Percentiles rank a stretch among this genome's conserved stretches.
Evolutionary conservation across 2,113 vertebrate genomes (phyloP).

Genomic region (Probosciger aterrimus): DNA sequence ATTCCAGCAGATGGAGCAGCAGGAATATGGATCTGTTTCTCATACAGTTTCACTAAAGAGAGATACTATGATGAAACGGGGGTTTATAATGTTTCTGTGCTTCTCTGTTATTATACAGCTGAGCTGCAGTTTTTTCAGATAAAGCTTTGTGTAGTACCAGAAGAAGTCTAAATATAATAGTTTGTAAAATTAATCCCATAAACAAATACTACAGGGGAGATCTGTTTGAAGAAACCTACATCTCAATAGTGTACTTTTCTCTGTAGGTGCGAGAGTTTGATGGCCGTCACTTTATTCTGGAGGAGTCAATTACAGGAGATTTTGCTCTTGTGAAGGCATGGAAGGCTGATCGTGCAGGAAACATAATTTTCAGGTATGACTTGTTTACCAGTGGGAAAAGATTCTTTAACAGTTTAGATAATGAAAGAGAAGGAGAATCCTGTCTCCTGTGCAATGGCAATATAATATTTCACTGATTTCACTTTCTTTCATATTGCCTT

Average conservation of each 20-base stretch:
- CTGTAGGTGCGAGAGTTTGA: slow-evolving; percentile 89
- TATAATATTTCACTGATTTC: neutral
- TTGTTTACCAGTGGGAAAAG: neutral
- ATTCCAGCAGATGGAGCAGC: neutral
- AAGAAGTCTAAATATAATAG: neutral
- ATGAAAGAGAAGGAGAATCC: neutral
- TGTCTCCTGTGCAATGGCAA: neutral
- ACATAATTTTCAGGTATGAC: slow-evolving; percentile 91
- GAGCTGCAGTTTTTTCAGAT: neutral
- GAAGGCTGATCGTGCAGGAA: slow-evolving; percentile 94
- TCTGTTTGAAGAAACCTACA: neutral
- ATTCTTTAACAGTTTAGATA: neutral
- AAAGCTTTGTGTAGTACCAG: neutral
- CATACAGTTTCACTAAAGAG: neutral
- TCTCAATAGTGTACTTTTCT: neutral
- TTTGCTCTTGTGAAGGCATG: slow-evolving; percentile 95
- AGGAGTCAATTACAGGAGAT: slow-evolving; percentile 92
- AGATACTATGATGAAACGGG: neutral
- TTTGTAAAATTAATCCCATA: neutral
- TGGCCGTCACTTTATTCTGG: slow-evolving; percentile 89
- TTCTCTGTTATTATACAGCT: neutral
- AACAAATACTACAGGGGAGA: neutral
- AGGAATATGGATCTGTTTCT: neutral
- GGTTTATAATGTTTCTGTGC: neutral
- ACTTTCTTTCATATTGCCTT: neutral